Percentiles rank a stretch among this genome's conserved stretches.
Conservation (phyloP, 2,797 vertebrate genomes). For the Micrastur ruficollis region DNA sequence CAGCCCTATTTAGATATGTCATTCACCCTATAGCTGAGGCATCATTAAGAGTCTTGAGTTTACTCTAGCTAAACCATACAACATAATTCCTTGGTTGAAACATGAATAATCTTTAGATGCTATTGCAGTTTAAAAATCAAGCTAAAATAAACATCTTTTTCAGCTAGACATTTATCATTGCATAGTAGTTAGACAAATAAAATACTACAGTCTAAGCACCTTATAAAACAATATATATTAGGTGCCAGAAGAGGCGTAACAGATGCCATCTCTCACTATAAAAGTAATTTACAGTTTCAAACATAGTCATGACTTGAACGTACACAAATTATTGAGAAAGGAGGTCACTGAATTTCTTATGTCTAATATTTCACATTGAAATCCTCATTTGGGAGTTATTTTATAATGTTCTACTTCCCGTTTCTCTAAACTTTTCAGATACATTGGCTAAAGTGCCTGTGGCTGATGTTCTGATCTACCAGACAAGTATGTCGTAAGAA, state of each 20-base stretch:
- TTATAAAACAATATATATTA: slow-evolving; percentile 59
- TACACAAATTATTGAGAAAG: slow-evolving; percentile 40
- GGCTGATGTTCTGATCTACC: background rate
- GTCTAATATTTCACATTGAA: background rate
- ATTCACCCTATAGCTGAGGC: slow-evolving; percentile 70
- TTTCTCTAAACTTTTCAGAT: slow-evolving; percentile 3
- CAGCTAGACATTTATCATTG: slow-evolving; percentile 47
- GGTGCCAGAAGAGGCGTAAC: slow-evolving; percentile 54
- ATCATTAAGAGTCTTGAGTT: slow-evolving; percentile 56
- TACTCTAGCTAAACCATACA: slow-evolving; percentile 61
- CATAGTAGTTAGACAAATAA: slow-evolving; percentile 50
- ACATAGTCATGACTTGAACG: background rate
- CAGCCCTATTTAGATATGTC: slow-evolving; percentile 77
- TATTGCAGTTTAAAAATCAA: slow-evolving; percentile 71
- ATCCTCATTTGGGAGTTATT: slow-evolving; percentile 2
- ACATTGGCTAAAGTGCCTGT: background rate
- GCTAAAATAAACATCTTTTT: slow-evolving; percentile 72
- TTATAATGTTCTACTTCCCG: background rate
- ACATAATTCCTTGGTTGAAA: slow-evolving; percentile 72
- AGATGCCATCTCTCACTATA: slow-evolving; percentile 52
- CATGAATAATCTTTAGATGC: slow-evolving; percentile 45
- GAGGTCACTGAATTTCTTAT: slow-evolving; percentile 1
- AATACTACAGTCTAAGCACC: slow-evolving; percentile 50
- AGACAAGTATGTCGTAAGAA: background rate
- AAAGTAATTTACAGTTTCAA: slow-evolving; percentile 59